phyloP scores from a whole-genome alignment of 2,888 invertebrate species.

The Pristionchus mayeri region DNA sequence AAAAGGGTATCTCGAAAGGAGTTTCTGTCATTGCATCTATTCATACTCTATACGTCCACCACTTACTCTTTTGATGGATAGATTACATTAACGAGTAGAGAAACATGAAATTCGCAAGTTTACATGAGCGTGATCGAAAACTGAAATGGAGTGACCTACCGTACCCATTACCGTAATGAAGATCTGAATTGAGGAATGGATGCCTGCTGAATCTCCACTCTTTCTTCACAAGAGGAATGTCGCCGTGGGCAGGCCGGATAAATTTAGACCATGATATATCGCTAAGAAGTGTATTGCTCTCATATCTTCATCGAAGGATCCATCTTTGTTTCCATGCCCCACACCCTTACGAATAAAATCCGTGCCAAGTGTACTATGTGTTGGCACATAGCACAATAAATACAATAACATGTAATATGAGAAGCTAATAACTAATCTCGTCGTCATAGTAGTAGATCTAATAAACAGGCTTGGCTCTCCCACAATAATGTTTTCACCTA shows the following conservation, averaged over 20 bases:
- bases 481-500: no score
- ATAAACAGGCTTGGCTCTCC: no score
- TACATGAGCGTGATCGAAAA: not conserved
- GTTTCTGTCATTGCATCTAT: not conserved
- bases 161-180: not conserved
- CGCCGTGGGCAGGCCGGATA: constrained; percentile 34
- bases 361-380: constrained; percentile 39
- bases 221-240: constrained; percentile 42
- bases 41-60: not conserved
- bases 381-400: not conserved
- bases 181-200: constrained; percentile 15
- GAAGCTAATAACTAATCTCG: not conserved
- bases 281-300: not conserved
- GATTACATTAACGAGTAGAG: not conserved
- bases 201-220: constrained; percentile 8
- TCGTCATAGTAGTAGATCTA: not conserved
- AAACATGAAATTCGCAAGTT: not conserved
- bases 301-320: constrained; percentile 34
- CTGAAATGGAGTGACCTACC: not conserved
- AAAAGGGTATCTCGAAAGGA: not conserved
- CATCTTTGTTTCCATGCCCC: not conserved
- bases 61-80: constrained; percentile 5
- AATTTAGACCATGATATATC: constrained; percentile 14
- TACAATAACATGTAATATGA: constrained; percentile 11
- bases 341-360: constrained; percentile 41